phyloP scores from a whole-genome alignment of 2,797 vertebrate species.

The Notolepis coatsorum region DNA sequence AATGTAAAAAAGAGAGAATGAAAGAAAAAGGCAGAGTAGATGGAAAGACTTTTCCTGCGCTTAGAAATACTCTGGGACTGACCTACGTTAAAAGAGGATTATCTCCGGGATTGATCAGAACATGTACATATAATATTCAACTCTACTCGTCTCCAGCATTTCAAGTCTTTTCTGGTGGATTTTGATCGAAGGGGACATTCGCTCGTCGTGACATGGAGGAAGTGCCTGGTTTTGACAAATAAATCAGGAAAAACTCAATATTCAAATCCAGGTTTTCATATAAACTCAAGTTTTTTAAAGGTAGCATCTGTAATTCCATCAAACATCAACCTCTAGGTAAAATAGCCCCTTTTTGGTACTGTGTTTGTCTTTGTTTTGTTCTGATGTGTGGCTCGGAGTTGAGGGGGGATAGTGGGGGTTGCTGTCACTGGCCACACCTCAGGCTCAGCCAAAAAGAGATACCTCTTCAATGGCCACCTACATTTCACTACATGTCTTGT shows the following conservation, averaged over 20 bases:
- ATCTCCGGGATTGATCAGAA: constrained; percentile 25
- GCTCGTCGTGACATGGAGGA: constrained; percentile 7
- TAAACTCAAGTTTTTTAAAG: constrained; percentile 9
- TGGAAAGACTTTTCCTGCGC: constrained; percentile 26
- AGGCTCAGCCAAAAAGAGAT: too few relatives aligned
- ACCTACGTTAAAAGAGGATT: background rate
- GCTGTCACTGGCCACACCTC: too few relatives aligned
- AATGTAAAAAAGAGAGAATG: constrained; percentile 30
- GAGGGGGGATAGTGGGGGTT: too few relatives aligned
- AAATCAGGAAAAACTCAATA: constrained; percentile 12
- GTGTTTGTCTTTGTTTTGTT: too few relatives aligned
- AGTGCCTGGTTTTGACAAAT: constrained; percentile 51
- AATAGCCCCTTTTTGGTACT: too few relatives aligned
- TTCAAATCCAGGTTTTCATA: background rate
- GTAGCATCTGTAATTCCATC: constrained; percentile 1
- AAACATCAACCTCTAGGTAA: background rate
- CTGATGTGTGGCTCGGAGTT: too few relatives aligned
- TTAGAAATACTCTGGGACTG: constrained; percentile 47
- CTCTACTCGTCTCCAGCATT: constrained; percentile 18
- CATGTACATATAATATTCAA: constrained; percentile 56
- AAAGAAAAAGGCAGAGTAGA: background rate
- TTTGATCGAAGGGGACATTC: background rate
- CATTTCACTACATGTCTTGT: too few relatives aligned
- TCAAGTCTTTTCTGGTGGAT: background rate
- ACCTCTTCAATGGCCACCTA: too few relatives aligned